phyloP scores from a whole-genome alignment of 2,888 invertebrate species.

The Drosophila stalkeri region DNA sequence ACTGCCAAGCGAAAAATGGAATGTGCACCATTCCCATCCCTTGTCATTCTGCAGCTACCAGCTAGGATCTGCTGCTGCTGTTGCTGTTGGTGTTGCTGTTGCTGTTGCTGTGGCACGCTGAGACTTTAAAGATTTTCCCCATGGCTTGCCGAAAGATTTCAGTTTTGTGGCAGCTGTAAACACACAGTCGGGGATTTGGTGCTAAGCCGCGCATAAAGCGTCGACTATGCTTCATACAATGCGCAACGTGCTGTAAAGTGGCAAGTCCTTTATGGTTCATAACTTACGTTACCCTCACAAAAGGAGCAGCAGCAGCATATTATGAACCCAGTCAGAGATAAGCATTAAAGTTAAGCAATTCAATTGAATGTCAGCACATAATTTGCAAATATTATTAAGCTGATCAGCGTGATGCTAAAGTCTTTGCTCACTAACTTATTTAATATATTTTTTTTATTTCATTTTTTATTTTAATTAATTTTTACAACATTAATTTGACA shows the following conservation, averaged over 20 bases:
- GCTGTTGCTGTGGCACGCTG: conserved; percentile 24
- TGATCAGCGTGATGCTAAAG: not conserved
- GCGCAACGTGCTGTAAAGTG: conserved; percentile 49
- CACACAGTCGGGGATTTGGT: conserved; percentile 62
- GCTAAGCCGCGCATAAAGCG: conserved; percentile 68
- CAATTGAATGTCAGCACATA: conserved; percentile 30
- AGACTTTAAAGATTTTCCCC: conserved; percentile 69
- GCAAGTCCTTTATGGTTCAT: conserved; percentile 60
- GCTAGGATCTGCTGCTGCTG: conserved; percentile 7
- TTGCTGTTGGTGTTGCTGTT: not conserved
- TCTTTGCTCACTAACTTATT: not conserved
- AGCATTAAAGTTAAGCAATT: conserved; percentile 47
- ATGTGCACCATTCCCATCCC: not conserved
- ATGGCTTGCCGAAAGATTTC: conserved; percentile 51
- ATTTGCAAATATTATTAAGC: conserved; percentile 3
- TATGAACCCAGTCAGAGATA: conserved; percentile 25
- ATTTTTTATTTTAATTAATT: not conserved
- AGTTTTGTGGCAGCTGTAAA: conserved; percentile 63
- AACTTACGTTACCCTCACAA: conserved; percentile 40
- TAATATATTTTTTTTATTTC: not conserved
- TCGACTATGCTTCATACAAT: conserved; percentile 55
- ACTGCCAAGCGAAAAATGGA: conserved; percentile 33
- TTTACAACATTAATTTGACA: not conserved
- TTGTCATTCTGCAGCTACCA: not conserved
- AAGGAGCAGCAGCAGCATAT: conserved; percentile 15